These are phyloP conservation scores for Trichomalopsis sarcophagae DNA, from an alignment of 1,140 invertebrate genomes.

Conservation along the genomic window DNA sequence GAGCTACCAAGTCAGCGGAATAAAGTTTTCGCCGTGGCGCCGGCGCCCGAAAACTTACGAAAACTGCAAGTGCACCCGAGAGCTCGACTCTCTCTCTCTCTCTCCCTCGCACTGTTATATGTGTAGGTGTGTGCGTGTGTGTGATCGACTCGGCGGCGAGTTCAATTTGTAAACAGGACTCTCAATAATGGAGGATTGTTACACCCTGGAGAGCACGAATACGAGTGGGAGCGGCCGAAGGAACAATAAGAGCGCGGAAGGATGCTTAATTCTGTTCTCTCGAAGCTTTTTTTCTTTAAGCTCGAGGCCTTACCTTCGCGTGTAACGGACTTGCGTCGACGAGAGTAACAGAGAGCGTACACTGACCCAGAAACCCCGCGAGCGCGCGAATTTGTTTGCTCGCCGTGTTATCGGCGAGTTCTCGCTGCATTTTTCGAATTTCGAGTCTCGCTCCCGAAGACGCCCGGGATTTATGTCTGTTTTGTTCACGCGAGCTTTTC, in stretches of 20 bases:
- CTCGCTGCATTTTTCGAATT: constrained; percentile 1
- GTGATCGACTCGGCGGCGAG: constrained; percentile 49
- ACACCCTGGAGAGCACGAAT: constrained; percentile 33
- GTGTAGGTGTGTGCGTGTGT: not conserved
- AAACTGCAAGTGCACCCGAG: constrained; percentile 52
- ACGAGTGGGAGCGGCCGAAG: not conserved
- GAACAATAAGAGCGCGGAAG: too few species aligned
- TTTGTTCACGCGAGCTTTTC: constrained; percentile 30
- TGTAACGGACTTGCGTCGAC: too few species aligned
- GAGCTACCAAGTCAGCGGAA: constrained; percentile 59
- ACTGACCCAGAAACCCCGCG: constrained; percentile 8
- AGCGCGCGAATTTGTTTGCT: constrained; percentile 12
- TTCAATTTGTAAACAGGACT: constrained; percentile 66
- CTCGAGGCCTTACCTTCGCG: not conserved
- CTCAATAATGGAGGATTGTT: constrained; percentile 61
- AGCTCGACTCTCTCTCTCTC: not conserved
- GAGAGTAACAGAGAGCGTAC: not conserved
- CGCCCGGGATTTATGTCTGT: constrained; percentile 47
- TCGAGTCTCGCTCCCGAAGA: not conserved
- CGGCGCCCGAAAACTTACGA: constrained; percentile 56
- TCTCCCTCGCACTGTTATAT: not conserved
- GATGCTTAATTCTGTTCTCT: too few species aligned
- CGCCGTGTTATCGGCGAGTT: not conserved
- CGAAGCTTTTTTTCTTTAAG: too few species aligned
- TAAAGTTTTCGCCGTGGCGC: constrained; percentile 56